Evolutionary conservation across 35 echinoderm and acorn worm genomes (phyloP).

Genomic region (Strongylocentrotus purpuratus): DNA sequence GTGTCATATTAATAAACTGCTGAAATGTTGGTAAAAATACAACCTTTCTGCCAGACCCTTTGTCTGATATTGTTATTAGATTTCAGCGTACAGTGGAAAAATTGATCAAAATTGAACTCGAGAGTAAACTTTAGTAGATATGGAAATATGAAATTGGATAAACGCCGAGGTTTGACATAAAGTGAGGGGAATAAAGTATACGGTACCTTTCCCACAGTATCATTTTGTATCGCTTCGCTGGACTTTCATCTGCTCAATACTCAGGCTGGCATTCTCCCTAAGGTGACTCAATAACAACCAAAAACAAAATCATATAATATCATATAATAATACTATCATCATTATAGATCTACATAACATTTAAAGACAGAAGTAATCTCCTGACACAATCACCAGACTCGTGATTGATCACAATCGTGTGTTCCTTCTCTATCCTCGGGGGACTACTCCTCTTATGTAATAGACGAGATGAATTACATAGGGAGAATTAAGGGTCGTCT

Average conservation of each 20-base stretch:
- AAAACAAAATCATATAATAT: neutral
- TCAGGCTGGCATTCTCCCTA: neutral
- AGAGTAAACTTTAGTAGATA: neutral
- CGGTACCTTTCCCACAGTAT: neutral
- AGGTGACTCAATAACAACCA: neutral
- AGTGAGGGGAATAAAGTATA: neutral
- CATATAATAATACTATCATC: no score
- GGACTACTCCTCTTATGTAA: no score
- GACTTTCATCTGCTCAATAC: neutral
- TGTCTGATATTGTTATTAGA: neutral
- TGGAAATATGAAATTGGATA: neutral
- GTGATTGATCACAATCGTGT: neutral
- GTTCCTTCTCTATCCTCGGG: neutral
- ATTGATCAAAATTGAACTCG: conserved; percentile 12
- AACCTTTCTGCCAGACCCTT: neutral
- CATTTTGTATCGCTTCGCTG: neutral
- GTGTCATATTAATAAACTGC: neutral
- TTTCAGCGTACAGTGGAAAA: neutral
- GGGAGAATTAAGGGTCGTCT: no score
- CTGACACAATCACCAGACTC: neutral
- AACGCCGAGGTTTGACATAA: neutral
- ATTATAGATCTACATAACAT: no score
- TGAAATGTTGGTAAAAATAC: neutral
- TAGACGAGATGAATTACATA: no score
- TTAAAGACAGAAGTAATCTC: neutral